Evolutionary conservation across 2,888 invertebrate species (phyloP).

Genomic region (Parascotia fuliginaria): DNA sequence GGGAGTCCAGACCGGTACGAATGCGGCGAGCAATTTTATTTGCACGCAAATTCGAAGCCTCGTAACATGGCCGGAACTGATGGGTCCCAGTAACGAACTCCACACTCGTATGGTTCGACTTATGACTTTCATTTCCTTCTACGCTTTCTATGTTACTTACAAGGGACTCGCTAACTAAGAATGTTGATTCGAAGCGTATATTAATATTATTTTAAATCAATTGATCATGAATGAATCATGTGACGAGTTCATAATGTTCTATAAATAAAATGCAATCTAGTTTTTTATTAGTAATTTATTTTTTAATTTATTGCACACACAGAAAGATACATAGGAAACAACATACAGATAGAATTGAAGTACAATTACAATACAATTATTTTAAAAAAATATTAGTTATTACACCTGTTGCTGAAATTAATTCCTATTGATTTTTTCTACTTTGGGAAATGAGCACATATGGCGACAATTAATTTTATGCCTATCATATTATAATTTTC

Average conservation of each 20-base stretch:
- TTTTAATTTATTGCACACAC: too few relatives aligned
- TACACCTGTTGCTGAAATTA: neutral
- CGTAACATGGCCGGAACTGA: conserved; percentile 67
- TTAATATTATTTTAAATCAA: neutral
- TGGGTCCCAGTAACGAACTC: conserved; percentile 66
- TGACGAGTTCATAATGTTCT: too few relatives aligned
- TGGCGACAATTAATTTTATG: neutral
- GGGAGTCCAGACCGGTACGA: conserved; percentile 58
- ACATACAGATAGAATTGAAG: too few relatives aligned
- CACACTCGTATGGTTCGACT: conserved; percentile 56
- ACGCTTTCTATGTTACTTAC: conserved; percentile 28
- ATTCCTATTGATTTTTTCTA: neutral
- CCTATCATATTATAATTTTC: neutral
- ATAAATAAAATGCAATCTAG: too few relatives aligned
- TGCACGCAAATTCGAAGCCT: conserved; percentile 76
- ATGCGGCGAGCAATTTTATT: conserved; percentile 69
- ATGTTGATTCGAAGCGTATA: conserved; percentile 2
- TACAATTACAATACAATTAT: too few relatives aligned
- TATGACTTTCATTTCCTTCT: conserved; percentile 74
- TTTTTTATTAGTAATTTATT: too few relatives aligned
- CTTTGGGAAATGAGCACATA: neutral
- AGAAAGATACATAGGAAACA: too few relatives aligned
- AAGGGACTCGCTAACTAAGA: conserved; percentile 17
- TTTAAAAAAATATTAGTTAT: neutral
- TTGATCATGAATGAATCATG: too few relatives aligned